Conservation (phyloP, 1,140 invertebrate genomes). For the Hylaeus anthracinus region DNA sequence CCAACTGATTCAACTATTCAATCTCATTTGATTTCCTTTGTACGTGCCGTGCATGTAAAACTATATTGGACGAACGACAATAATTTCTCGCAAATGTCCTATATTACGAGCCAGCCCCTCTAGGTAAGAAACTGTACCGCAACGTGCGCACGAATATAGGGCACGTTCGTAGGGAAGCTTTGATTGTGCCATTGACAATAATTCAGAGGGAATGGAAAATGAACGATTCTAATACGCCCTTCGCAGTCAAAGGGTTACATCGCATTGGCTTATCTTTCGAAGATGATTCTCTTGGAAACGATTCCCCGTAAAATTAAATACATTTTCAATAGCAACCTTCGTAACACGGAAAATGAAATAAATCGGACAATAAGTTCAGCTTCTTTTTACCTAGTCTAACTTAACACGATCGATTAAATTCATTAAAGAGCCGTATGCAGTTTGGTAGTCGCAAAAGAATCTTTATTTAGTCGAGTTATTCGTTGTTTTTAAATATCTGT, state of each 20-base stretch:
- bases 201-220: not conserved
- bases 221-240: not conserved
- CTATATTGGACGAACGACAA: conserved; percentile 21
- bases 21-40: conserved; percentile 52
- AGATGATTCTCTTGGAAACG: too few relatives aligned
- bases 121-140: conserved; percentile 12
- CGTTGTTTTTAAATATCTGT: too few relatives aligned
- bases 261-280: too few relatives aligned
- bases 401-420: too few relatives aligned
- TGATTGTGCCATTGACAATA: not conserved
- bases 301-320: too few relatives aligned
- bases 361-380: too few relatives aligned
- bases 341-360: too few relatives aligned
- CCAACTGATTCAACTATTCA: conserved; percentile 36
- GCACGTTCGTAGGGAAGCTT: not conserved
- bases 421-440: too few relatives aligned
- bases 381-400: too few relatives aligned
- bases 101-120: not conserved
- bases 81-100: conserved; percentile 30
- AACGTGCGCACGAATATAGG: conserved; percentile 10
- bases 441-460: too few relatives aligned
- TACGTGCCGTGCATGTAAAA: conserved; percentile 49
- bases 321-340: too few relatives aligned
- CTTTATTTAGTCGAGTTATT: too few relatives aligned
- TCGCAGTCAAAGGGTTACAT: not conserved